phyloP scores from a whole-genome alignment of 2,888 invertebrate genomes.

The Linnaemya vulpina region DNA sequence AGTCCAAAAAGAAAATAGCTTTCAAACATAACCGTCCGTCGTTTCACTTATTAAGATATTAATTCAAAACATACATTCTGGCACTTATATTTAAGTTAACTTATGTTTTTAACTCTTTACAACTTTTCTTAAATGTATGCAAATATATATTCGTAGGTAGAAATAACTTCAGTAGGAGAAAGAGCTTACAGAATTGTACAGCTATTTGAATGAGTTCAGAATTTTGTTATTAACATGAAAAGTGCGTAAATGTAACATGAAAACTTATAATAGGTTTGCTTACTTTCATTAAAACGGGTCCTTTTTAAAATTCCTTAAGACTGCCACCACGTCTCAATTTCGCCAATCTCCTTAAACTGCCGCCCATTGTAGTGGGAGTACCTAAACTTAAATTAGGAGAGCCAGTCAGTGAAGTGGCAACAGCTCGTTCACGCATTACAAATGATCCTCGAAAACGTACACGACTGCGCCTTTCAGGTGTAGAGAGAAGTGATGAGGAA shows the following conservation, averaged over 20 bases:
- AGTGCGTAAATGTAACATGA: neutral
- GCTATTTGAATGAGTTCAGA: slow-evolving; percentile 16
- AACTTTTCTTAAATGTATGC: slow-evolving; percentile 12
- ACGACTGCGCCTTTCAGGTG: slow-evolving; percentile 75
- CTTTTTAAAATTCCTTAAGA: slow-evolving; percentile 77
- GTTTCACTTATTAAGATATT: slow-evolving; percentile 22
- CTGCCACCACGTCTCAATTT: slow-evolving; percentile 80
- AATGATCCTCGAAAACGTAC: slow-evolving; percentile 78
- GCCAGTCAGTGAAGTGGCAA: slow-evolving; percentile 41
- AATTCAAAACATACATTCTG: slow-evolving; percentile 17
- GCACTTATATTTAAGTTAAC: slow-evolving; percentile 33
- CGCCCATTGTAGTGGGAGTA: slow-evolving; percentile 51
- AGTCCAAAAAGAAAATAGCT: neutral
- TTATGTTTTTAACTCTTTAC: slow-evolving; percentile 4
- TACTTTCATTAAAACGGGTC: neutral
- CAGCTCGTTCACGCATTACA: slow-evolving; percentile 74
- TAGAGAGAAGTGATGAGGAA: slow-evolving; percentile 63
- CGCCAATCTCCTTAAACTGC: slow-evolving; percentile 75
- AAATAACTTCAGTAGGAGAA: slow-evolving; percentile 9
- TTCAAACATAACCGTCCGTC: neutral
- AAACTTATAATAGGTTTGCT: neutral
- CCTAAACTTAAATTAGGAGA: slow-evolving; percentile 58
- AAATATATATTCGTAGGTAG: neutral
- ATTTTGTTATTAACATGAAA: neutral
- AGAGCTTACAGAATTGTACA: slow-evolving; percentile 4